Evolutionary conservation across 1,140 invertebrate genomes (phyloP), one percentile per base, ranked within the genome.

Genomic region (Tribolium castaneum): DNA sequence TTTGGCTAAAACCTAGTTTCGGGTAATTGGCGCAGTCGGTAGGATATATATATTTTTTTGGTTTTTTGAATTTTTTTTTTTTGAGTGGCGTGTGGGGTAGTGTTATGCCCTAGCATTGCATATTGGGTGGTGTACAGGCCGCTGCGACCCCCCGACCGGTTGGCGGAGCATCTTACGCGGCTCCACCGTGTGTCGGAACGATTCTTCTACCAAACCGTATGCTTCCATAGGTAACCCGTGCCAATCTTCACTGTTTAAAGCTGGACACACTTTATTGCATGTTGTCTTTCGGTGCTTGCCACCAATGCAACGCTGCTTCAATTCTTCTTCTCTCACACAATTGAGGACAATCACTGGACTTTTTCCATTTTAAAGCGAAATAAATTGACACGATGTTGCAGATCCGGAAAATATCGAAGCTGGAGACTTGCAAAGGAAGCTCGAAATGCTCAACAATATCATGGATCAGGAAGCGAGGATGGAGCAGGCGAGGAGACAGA

Each of bases 381-480:
- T 30, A 30, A 30, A 19, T 1, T 19, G 1, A 30, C 25, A 30
- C 25, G 3, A 6, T 30, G 59, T 87, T 88, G 71, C 90, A 95
- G 96, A 97, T 90, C 91, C 95, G 76, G 95, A 97, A 86, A 95
- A 96, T 86, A 93, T 93, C 78, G 96, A 96, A 83, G 94, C 94
- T n/a, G 92, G 93, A 25, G 96, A 98, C 86, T 89, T 98, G 80
- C 96, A 98, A 87, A 91, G 94, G 84, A 98, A 98, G 88, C 88
- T 98, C 82, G 96, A 98, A 87, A 91, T 95, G 86, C 90, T 98
- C 83, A 98, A 98, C 89, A 94, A 93, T 83, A 94, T 95, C 80
- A 93, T 97, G 89, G 95, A 96, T 86, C 93, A 95, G 85, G 94
- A 95, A 87, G 90, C 92, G 39, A 85, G 89, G 77, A 89, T 88